Conservation (phyloP, 2,888 invertebrate species). For the Epirrhoe alternata region DNA sequence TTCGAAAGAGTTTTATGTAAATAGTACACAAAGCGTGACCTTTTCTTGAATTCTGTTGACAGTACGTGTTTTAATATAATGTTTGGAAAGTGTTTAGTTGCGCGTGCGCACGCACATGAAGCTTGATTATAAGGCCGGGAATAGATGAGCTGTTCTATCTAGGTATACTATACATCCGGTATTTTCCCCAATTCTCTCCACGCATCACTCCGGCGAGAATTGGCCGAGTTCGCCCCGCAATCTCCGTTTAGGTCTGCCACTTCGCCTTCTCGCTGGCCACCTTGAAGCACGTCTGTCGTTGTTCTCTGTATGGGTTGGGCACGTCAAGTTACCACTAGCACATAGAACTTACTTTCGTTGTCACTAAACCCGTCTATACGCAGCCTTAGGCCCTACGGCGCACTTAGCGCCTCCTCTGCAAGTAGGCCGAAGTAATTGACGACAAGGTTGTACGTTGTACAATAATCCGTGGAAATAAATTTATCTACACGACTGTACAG, state of each 20-base stretch:
- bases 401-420: conserved; percentile 41
- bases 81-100: conserved; percentile 47
- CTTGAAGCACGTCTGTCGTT: too few species aligned
- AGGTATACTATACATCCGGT: too few species aligned
- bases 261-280: too few species aligned
- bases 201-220: too few species aligned
- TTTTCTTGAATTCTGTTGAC: conserved; percentile 37
- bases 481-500: conserved; percentile 19
- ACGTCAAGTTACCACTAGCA: too few species aligned
- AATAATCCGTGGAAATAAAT: conserved; percentile 20
- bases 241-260: too few species aligned
- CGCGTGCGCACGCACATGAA: conserved; percentile 42
- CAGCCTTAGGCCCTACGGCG: conserved; percentile 35
- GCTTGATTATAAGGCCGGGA: conserved; percentile 14
- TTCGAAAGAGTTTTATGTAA: not conserved
- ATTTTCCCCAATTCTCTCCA: too few species aligned
- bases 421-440: conserved; percentile 40
- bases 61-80: conserved; percentile 27
- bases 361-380: conserved; percentile 6
- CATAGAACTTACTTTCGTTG: not conserved
- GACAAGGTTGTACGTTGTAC: conserved; percentile 36
- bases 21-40: conserved; percentile 31
- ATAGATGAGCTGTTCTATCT: conserved; percentile 3
- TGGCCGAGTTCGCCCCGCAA: too few species aligned
- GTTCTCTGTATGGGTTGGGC: too few species aligned